Evolutionary conservation across 2,113 vertebrate species (phyloP), one percentile per base, ranked within the genome.

Genomic region (Pachypanchax playfairii): DNA sequence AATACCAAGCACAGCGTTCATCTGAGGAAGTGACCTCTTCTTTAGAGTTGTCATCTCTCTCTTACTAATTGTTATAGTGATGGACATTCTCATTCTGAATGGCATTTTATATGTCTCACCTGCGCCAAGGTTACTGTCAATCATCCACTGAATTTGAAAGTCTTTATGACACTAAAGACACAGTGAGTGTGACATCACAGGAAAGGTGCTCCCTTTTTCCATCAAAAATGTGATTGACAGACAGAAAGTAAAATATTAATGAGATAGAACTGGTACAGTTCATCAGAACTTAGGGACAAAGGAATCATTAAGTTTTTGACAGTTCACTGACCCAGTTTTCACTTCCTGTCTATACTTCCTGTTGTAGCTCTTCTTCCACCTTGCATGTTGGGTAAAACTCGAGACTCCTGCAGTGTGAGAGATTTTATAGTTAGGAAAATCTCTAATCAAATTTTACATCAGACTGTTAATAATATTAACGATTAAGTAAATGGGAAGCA

Each of bases 241-340:
- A 31, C 39, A 48, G 26, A 73, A 83, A 67, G 67, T 85, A 17
- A 79, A 79, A 80, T 59, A 75, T 82, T 85, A 82, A 87, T 88
- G 83, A 77, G 33, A 46, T 26, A 41, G 68, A 52, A 59, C 60
- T 50, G 25, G 54, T 63, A 25, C 21, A 36, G 50, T 43, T 60
- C 31, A 44, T 33, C 24, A 33, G 48, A 10, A 49, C 13, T 33
- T 14, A 53, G 49, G 14, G 25, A 36, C 22, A 60, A 59, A 58
- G 18, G 17, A 57, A 22, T 42, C 31, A 18, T 18, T 15, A 25
- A 60, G 48, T 56, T 62, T 35, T 61, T 18, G 12, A 72, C 20
- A 29, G 26, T 31, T 71, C 8, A 57, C 33, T 71, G 5, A 33
- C 13, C 10, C 9, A 12, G 20, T 65, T 79, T 65, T 73, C 25